These are phyloP conservation scores for Sebastes minor DNA, from an alignment of 2,797 vertebrate genomes.

Conservation along the genomic window DNA sequence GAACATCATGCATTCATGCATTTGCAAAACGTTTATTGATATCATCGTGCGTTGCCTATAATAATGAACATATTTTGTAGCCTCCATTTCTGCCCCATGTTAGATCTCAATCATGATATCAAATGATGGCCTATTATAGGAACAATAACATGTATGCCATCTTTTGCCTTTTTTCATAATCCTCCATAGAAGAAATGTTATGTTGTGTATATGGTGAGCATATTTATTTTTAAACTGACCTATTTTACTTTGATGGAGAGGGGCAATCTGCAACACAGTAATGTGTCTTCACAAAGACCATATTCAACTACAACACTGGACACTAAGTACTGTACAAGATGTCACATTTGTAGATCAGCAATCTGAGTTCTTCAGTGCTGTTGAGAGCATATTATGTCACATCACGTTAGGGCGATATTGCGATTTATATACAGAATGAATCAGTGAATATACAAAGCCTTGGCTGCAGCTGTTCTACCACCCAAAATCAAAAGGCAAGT, in stretches of 20 bases:
- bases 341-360: not conserved
- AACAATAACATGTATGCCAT: not conserved
- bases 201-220: conserved; percentile 1
- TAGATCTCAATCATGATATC: not conserved
- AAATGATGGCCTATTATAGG: conserved; percentile 6
- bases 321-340: not conserved
- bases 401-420: not conserved
- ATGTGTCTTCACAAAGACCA: not conserved
- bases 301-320: not conserved
- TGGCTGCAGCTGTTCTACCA: not conserved
- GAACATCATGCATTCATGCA: conserved; percentile 1
- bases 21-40: not conserved
- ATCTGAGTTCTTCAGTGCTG: not conserved
- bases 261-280: not conserved
- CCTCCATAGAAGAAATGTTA: not conserved
- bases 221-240: conserved; percentile 52
- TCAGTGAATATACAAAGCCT: not conserved
- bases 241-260: conserved; percentile 21
- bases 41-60: not conserved
- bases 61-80: not conserved
- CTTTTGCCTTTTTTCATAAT: not conserved
- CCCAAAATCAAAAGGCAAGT: not conserved
- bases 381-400: not conserved
- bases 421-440: not conserved
- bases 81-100: not conserved